Percentiles rank a stretch among this genome's conserved stretches.
phyloP scores from a whole-genome alignment of 2,888 invertebrate genomes.

The Theodoxus fluviatilis region DNA sequence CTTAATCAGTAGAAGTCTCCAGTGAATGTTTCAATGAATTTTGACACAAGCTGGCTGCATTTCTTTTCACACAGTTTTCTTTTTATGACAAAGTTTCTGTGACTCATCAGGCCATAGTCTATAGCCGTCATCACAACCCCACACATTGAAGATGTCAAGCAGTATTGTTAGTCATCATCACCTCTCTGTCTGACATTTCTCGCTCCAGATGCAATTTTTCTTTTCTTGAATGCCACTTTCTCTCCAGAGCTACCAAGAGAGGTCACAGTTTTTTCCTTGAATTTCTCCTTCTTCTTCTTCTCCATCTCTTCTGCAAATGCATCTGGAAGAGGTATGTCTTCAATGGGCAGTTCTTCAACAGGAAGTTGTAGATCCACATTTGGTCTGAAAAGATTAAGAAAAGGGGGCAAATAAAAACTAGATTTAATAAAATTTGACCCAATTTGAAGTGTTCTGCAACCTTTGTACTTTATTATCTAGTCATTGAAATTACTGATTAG shows the following conservation, averaged over 20 bases:
- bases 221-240: slow-evolving; percentile 54
- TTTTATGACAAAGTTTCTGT: no score
- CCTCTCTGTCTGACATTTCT: slow-evolving; percentile 46
- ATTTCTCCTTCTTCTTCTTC: slow-evolving; percentile 39
- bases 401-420: background rate
- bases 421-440: background rate
- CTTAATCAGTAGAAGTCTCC: no score
- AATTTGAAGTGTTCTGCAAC: background rate
- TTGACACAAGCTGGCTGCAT: no score
- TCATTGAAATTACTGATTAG: no score
- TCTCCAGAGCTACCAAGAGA: slow-evolving; percentile 43
- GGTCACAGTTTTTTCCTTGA: slow-evolving; percentile 55
- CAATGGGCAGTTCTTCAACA: background rate
- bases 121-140: no score
- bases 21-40: no score
- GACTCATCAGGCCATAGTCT: no score
- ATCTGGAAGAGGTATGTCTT: slow-evolving; percentile 42
- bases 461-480: no score
- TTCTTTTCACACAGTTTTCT: no score
- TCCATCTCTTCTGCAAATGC: slow-evolving; percentile 25
- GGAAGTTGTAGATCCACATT: background rate
- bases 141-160: background rate
- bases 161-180: slow-evolving; percentile 36
- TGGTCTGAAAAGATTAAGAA: background rate
- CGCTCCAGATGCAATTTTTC: slow-evolving; percentile 52